Conservation (phyloP, 2,797 vertebrate species). For the Rhinogobio ventralis region DNA sequence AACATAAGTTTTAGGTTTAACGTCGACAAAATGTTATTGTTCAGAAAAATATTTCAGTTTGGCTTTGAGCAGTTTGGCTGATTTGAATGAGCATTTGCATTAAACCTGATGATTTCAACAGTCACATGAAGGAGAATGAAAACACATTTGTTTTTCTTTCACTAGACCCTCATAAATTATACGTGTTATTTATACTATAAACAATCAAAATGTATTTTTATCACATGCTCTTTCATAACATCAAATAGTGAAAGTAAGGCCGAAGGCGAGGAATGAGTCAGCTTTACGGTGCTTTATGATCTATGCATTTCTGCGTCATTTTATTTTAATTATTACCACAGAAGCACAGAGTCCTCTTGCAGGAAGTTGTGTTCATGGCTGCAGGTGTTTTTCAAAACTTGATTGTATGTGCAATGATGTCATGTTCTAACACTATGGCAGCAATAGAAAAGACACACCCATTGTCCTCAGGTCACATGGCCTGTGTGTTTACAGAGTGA, state of each 20-base stretch:
- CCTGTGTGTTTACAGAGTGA: slow-evolving; percentile 75
- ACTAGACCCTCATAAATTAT: not conserved
- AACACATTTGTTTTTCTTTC: not conserved
- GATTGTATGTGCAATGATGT: slow-evolving; percentile 68
- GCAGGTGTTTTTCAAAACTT: slow-evolving; percentile 51
- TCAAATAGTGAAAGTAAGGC: slow-evolving; percentile 1
- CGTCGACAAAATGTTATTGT: slow-evolving; percentile 2
- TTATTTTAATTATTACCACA: not conserved
- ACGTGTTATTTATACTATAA: not conserved
- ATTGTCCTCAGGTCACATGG: slow-evolving; percentile 71
- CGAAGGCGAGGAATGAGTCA: not conserved
- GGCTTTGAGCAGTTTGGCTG: slow-evolving; percentile 69
- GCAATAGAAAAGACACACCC: slow-evolving; percentile 64
- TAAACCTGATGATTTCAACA: slow-evolving; percentile 42
- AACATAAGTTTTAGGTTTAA: not conserved
- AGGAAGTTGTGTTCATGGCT: slow-evolving; percentile 40
- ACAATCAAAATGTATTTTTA: not conserved
- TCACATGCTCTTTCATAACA: not conserved
- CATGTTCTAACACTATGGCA: slow-evolving; percentile 63
- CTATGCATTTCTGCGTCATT: not conserved
- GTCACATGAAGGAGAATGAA: slow-evolving; percentile 50
- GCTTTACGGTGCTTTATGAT: not conserved
- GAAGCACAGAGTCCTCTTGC: slow-evolving; percentile 28
- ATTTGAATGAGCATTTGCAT: slow-evolving; percentile 84
- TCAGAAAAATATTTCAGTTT: slow-evolving; percentile 31